Base-by-base conservation (phyloP, 2,797 vertebrate genomes). In the Halcyon smyrnensis region DNA sequence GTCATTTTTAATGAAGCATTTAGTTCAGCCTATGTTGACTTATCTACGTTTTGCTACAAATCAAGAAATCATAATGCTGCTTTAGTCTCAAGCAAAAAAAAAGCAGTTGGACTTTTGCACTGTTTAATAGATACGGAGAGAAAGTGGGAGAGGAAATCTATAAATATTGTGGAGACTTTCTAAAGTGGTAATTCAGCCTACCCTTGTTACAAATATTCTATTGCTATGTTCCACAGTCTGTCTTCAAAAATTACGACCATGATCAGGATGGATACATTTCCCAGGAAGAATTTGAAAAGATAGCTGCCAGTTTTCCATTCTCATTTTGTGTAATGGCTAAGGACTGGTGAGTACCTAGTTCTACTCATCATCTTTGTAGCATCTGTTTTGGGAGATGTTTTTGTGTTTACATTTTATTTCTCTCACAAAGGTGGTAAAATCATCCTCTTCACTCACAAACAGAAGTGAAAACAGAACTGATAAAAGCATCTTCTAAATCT, bases 171-270 rank as follows among this genome's bases (percentile, higher is more conserved):
- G 48, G 69, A 89, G 48, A 15, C n/a, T 85, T 81, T 93, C 67
- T 77, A 15, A 90, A 91, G 67, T 57, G 41, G 27, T 50, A 51
- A 41, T 83, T 76, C 46, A 62, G 28, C 51, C 68, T 30, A 50
- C 43, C 15, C 46, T 77, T 15, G 11, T 43, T 64, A 56, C 39
- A 88, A 84, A 81, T 89, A 46, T 90, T 91, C n/a, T 89, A 30
- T 94, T 96, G 34, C 78, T 91, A 48, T 32, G 34, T 97, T 83
- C 39, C 50, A 19, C 97, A 99, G 99, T 99, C 99, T 53, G 99
- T 99, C 95, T 99, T 99, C 97, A 99, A 99, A 97, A 99, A 99
- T 98, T 99, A 99, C 50, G 99, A 99, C 97, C 99, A 99, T 39
- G 98, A 99, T 80, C 98, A 99, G 97, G 99, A 99, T 36, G 99